These are phyloP conservation scores for Lordiphosa mommai DNA, from an alignment of 1,140 invertebrate species.

Conservation along the genomic window DNA sequence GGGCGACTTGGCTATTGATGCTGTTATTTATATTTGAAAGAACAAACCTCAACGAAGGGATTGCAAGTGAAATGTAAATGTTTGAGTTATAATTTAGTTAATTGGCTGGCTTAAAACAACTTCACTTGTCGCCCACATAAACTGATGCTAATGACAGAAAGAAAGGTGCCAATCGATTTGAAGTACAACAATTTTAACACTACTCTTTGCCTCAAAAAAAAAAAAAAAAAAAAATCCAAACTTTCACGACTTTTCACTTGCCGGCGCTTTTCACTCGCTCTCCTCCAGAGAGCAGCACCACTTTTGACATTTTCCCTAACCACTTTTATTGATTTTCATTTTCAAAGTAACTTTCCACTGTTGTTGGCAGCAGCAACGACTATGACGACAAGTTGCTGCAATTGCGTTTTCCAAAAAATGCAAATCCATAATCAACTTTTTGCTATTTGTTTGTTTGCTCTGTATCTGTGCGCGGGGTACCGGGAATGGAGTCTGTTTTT, in stretches of 20 bases:
- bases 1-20: too few relatives aligned
- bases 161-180: too few relatives aligned
- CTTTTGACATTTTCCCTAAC: constrained; percentile 28
- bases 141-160: too few relatives aligned
- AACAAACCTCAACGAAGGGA: too few relatives aligned
- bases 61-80: too few relatives aligned
- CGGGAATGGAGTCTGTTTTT: too few relatives aligned
- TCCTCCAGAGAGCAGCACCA: not conserved
- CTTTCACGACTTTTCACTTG: not conserved
- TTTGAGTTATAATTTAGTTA: not conserved
- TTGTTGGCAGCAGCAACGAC: constrained; percentile 22
- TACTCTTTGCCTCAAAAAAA: too few relatives aligned
- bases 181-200: too few relatives aligned
- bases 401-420: constrained; percentile 20
- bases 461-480: too few relatives aligned
- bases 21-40: too few relatives aligned
- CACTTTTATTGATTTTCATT: constrained; percentile 12
- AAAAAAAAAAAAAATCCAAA: not conserved
- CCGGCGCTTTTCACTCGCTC: not conserved
- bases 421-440: constrained; percentile 36
- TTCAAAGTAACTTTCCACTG: constrained; percentile 22
- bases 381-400: constrained; percentile 4
- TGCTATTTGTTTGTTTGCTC: constrained; percentile 1
- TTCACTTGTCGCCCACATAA: too few relatives aligned
- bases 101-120: too few relatives aligned